Conservation (phyloP, 2,113 vertebrate species). For the Macquaria ambigua region DNA sequence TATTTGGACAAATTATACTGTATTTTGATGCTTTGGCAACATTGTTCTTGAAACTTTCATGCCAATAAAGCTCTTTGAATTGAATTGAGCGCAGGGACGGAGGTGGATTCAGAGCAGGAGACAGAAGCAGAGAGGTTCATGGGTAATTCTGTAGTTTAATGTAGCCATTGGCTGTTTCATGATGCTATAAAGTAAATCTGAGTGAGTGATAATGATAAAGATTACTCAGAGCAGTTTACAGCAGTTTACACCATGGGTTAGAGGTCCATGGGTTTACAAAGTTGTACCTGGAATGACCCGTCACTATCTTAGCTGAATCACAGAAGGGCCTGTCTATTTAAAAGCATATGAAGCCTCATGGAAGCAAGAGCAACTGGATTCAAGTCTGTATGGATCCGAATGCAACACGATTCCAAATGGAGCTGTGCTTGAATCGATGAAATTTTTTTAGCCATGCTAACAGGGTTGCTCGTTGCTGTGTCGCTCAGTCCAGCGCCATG, state of each 20-base stretch:
- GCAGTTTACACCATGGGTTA: not conserved
- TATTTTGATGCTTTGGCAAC: too few species aligned
- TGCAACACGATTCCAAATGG: not conserved
- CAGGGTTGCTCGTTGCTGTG: too few species aligned
- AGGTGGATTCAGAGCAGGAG: conserved; percentile 14
- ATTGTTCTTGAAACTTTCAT: too few species aligned
- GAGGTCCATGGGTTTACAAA: not conserved
- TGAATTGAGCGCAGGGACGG: not conserved
- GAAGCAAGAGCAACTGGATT: not conserved
- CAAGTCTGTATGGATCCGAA: not conserved
- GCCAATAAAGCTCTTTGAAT: too few species aligned
- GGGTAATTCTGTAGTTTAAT: conserved; percentile 1
- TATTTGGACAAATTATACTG: too few species aligned
- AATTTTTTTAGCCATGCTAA: not conserved
- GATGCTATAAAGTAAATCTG: not conserved
- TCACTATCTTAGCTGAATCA: not conserved
- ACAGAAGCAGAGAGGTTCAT: not conserved
- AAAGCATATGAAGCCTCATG: not conserved
- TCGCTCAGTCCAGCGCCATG: not conserved
- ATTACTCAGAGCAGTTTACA: not conserved
- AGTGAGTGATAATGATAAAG: not conserved
- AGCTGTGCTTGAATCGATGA: not conserved
- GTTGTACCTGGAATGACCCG: not conserved
- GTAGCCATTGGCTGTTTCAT: not conserved
- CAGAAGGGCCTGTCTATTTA: not conserved